Evolutionary conservation across 2,888 invertebrate species (phyloP), one percentile per base, ranked within the genome.

Genomic region (Cryptocephalus moraei): DNA sequence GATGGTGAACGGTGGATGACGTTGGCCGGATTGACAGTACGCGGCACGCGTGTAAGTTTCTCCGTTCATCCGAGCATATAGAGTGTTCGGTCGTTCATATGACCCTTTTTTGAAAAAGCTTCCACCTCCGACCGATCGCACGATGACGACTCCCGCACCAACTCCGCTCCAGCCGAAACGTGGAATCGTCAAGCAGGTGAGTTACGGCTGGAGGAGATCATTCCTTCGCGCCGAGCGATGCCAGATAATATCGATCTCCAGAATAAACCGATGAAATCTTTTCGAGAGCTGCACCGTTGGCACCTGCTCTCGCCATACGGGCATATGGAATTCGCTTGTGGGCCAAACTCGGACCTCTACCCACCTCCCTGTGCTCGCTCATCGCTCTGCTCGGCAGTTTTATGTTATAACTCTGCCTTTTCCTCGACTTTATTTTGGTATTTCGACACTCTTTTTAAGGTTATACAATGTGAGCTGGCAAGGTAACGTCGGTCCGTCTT

Each of bases 171-270:
- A 69, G 56, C 67, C 67, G 56, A 74, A 74, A 68, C 70, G 71
- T 63, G 79, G 79, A 58, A 75, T 78, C 63, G 78, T 80, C 49
- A 81, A 80, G 68, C 78, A 79, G 74, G 80, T 79, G 67, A 72
- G 68, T 32, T 44, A n/a, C 32, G 1, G 11, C 31, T n/a, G 22
- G 22, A 22, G 22, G 22, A 22, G 12, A 12, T 14, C 41, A 41
- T 33, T 32, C 22, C 22, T 22, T 22, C 6, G 22, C 6, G 22
- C 3, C 22, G 22, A 22, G 22, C 22, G 22, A 6, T 22, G 22
- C 22, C 22, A 22, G 22, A 6, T 2, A 22, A 22, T 22, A 22
- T 22, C 22, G 22, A 31, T 12, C 34, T 31, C 22, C 31, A 14
- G 32, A 31, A 14, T n/a, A 34, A 39, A 36, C 32, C 22, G 13